These are phyloP conservation scores for Cryptophagus acutangulus DNA, from an alignment of 2,888 invertebrate genomes.

Conservation along the genomic window DNA sequence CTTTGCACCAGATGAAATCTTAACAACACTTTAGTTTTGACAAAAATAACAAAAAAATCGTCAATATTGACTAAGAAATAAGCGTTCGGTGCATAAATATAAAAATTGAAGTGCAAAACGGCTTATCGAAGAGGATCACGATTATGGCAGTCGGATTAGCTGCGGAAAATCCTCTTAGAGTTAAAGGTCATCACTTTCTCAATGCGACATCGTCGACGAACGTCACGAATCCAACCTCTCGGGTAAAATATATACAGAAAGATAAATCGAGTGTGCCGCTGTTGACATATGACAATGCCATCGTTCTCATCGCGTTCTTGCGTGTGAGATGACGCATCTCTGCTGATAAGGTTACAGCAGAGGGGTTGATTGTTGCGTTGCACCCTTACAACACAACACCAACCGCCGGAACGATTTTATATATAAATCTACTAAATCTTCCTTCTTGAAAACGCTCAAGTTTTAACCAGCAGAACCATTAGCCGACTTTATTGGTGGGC, in stretches of 20 bases:
- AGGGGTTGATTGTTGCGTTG: conserved; percentile 20
- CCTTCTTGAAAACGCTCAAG: no score
- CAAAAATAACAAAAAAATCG: no score
- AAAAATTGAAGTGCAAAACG: conserved; percentile 1
- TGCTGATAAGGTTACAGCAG: conserved; percentile 30
- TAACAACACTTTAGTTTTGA: no score
- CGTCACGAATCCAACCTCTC: conserved; percentile 37
- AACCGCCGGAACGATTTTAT: no score
- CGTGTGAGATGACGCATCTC: conserved; percentile 19
- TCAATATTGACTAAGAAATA: no score
- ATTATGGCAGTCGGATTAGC: conserved; percentile 13
- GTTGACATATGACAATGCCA: conserved; percentile 46
- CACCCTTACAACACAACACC: conserved; percentile 17
- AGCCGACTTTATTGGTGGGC: no score
- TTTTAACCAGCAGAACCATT: no score
- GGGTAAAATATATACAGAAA: conserved; percentile 43
- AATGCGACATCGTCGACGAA: conserved; percentile 36
- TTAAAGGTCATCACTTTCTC: conserved; percentile 28
- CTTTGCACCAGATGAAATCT: no score
- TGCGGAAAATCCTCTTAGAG: conserved; percentile 21
- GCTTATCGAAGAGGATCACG: background rate
- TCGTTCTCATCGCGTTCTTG: conserved; percentile 29
- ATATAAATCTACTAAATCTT: no score
- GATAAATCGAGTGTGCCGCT: conserved; percentile 45
- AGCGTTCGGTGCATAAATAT: no score